phyloP scores from a whole-genome alignment of 2,113 vertebrate species.

The Centrocercus urophasianus region DNA sequence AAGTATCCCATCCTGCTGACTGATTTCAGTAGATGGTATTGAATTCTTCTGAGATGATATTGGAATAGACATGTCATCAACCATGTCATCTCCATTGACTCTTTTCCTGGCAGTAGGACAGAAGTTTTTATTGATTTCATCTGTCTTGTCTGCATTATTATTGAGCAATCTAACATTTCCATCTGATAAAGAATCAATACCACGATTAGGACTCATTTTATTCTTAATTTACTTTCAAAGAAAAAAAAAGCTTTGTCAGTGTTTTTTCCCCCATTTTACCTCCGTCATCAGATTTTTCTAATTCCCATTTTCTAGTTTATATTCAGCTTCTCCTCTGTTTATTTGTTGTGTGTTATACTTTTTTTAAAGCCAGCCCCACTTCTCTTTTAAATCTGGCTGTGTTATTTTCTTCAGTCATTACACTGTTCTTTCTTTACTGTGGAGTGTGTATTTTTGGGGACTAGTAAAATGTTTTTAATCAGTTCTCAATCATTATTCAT shows the following conservation, averaged over 20 bases:
- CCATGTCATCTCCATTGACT: neutral
- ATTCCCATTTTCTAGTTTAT: neutral
- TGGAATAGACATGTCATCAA: conserved; percentile 18
- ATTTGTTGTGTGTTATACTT: neutral
- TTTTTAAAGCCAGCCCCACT: neutral
- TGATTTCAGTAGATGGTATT: neutral
- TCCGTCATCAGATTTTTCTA: neutral
- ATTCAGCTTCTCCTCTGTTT: neutral
- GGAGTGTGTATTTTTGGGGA: neutral
- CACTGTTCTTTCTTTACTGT: neutral
- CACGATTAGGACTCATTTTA: neutral
- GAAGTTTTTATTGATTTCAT: conserved; percentile 42
- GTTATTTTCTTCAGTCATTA: neutral
- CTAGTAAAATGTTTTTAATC: neutral
- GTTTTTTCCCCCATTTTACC: neutral
- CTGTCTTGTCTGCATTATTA: conserved; percentile 33
- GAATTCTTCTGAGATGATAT: neutral
- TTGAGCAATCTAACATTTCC: conserved; percentile 22
- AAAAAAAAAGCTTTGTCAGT: neutral
- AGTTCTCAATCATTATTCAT: neutral
- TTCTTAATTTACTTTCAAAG: neutral
- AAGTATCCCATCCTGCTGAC: neutral
- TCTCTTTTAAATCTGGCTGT: neutral
- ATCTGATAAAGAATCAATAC: conserved; percentile 25
- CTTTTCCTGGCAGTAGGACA: neutral